Percentiles rank a stretch among this genome's conserved stretches.
Evolutionary conservation across 2,113 vertebrate species (phyloP).

Genomic region (Perca flavescens): DNA sequence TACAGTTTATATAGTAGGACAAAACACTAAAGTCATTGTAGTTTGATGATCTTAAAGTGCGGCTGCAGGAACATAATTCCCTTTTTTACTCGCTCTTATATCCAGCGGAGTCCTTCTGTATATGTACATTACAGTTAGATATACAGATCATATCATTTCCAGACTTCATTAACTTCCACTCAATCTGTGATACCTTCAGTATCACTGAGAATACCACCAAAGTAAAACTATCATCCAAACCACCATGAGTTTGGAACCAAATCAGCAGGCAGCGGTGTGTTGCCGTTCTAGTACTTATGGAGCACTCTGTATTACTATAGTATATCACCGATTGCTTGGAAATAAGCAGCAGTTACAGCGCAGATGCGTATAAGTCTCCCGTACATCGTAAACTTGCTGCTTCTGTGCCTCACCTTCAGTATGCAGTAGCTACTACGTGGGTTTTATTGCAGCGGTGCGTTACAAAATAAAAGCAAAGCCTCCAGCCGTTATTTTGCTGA

Average conservation of each 20-base stretch:
- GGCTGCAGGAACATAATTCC: slow-evolving; percentile 1
- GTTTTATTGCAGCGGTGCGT: neutral
- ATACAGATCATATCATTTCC: neutral
- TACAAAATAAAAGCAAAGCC: neutral
- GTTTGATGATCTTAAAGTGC: slow-evolving; percentile 5
- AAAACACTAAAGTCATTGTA: neutral
- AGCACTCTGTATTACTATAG: neutral
- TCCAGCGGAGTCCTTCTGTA: neutral
- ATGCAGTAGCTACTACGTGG: neutral
- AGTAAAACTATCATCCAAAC: slow-evolving; percentile 43
- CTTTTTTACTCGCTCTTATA: neutral
- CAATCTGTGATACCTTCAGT: neutral
- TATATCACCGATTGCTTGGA: neutral
- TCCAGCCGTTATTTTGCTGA: slow-evolving; percentile 7
- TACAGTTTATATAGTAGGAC: neutral
- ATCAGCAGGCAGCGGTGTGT: slow-evolving; percentile 8
- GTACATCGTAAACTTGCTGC: neutral
- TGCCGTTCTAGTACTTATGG: slow-evolving; percentile 3
- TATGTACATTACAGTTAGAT: neutral
- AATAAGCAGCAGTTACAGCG: neutral
- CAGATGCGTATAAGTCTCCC: neutral
- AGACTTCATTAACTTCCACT: slow-evolving; percentile 16
- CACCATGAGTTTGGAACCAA: slow-evolving; percentile 36
- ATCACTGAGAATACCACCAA: slow-evolving; percentile 29
- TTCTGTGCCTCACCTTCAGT: neutral